Evolutionary conservation across 1,140 invertebrate species (phyloP).

Genomic region (Phymastichus coffea): DNA sequence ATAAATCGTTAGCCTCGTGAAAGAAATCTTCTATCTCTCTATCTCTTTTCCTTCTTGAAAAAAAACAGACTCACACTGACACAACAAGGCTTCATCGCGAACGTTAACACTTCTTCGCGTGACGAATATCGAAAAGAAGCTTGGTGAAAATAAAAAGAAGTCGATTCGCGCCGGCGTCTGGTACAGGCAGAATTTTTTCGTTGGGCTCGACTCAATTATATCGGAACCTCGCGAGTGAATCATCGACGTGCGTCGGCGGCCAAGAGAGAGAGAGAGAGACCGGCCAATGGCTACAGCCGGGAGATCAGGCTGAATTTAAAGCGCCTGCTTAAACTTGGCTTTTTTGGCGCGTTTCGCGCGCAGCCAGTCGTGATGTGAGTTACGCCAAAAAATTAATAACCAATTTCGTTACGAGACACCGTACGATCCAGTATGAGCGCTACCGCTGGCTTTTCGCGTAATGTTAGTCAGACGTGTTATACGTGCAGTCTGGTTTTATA

Average conservation of each 20-base stretch:
- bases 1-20: too few species aligned
- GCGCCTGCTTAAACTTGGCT: slow-evolving; percentile 11
- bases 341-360: too few species aligned
- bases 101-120: slow-evolving; percentile 8
- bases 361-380: background rate
- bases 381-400: slow-evolving; percentile 21
- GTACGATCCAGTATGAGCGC: too few species aligned
- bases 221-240: slow-evolving; percentile 12
- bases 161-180: too few species aligned
- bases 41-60: too few species aligned
- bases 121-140: background rate
- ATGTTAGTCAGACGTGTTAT: too few species aligned
- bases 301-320: slow-evolving; percentile 23
- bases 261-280: background rate
- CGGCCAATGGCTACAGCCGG: background rate
- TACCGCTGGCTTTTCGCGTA: too few species aligned
- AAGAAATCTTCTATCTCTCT: too few species aligned
- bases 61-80: too few species aligned
- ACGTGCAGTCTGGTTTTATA: too few species aligned
- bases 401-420: slow-evolving; percentile 15
- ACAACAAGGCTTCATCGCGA: background rate
- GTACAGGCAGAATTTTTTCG: background rate
- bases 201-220: slow-evolving; percentile 9
- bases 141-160: too few species aligned
- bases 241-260: slow-evolving; percentile 6